These are phyloP conservation scores for Pantala flavescens DNA, from an alignment of 1,140 invertebrate species.

Conservation along the genomic window DNA sequence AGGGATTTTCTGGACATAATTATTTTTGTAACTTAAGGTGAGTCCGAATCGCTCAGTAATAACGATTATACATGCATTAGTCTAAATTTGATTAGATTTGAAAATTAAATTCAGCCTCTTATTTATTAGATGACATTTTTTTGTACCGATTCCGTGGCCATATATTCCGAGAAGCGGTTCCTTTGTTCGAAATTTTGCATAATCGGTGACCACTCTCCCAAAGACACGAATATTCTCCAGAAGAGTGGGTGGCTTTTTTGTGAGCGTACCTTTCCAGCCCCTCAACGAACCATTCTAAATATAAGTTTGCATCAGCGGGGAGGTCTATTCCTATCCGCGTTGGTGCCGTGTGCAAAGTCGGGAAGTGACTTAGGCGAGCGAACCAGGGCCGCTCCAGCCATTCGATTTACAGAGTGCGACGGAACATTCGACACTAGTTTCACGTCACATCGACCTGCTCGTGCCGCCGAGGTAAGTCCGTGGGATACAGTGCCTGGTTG, in stretches of 20 bases:
- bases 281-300: background rate
- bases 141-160: too few species aligned
- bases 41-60: too few species aligned
- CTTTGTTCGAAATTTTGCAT: too few species aligned
- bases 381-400: background rate
- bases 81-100: too few species aligned
- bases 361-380: conserved; percentile 11
- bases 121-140: too few species aligned
- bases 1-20: too few species aligned
- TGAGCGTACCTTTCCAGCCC: background rate
- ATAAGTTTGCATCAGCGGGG: conserved; percentile 14
- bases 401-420: conserved; percentile 14
- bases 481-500: too few species aligned
- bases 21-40: too few species aligned
- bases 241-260: background rate
- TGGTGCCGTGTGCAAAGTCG: conserved; percentile 15
- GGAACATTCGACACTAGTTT: background rate
- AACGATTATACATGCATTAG: too few species aligned
- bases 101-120: too few species aligned
- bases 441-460: background rate
- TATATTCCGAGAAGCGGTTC: too few species aligned
- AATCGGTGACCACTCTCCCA: too few species aligned
- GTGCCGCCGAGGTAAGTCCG: background rate
- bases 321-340: conserved; percentile 12
- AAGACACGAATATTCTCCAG: background rate